Conservation (phyloP, 1,140 invertebrate species). For the Drosophila mojavensis region DNA sequence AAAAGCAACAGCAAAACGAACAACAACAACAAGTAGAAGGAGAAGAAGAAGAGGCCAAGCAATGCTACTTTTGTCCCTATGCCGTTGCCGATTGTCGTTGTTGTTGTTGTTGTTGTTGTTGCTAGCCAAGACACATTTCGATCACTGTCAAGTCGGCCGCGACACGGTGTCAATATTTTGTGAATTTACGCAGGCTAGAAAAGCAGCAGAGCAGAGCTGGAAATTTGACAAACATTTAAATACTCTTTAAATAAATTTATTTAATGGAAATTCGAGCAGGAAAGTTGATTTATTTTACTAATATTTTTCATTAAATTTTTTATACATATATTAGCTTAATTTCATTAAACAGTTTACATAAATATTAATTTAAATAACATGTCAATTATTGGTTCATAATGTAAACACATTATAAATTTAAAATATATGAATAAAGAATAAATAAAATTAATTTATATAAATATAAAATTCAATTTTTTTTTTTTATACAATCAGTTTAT, state of each 20-base stretch:
- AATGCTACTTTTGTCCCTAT: slow-evolving; percentile 30
- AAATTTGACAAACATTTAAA: background rate
- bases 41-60: background rate
- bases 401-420: no score
- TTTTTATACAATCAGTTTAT: no score
- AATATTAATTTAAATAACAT: no score
- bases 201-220: slow-evolving; percentile 2
- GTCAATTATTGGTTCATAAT: no score
- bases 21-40: background rate
- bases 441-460: no score
- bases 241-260: slow-evolving; percentile 6
- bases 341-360: no score
- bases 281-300: no score
- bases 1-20: slow-evolving; percentile 10
- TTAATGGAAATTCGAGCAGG: no score
- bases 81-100: slow-evolving; percentile 3
- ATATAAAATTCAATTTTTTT: no score
- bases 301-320: no score
- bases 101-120: slow-evolving; percentile 21
- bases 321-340: no score
- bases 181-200: slow-evolving; percentile 80
- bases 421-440: no score
- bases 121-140: slow-evolving; percentile 79
- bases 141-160: slow-evolving; percentile 77
- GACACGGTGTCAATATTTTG: slow-evolving; percentile 81